Percentiles rank a stretch among this genome's conserved stretches.
These are phyloP conservation scores for Perizoma affinitatum DNA, from an alignment of 2,888 invertebrate species.

Conservation along the genomic window DNA sequence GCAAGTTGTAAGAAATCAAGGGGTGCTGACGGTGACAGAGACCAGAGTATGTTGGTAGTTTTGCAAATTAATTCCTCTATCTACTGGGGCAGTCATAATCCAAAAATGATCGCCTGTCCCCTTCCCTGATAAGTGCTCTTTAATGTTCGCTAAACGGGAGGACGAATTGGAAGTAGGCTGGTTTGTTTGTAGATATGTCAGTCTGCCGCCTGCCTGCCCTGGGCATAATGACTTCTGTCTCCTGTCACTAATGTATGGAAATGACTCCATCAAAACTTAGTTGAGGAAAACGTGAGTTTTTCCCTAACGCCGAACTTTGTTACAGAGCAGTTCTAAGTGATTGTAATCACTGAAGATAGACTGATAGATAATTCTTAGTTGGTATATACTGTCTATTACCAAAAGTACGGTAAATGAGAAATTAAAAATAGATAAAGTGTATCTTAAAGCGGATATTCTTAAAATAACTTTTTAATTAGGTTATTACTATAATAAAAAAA, in stretches of 20 bases:
- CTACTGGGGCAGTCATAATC: constrained; percentile 76
- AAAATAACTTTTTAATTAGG: too few relatives aligned
- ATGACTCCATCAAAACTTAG: constrained; percentile 31
- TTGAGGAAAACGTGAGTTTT: constrained; percentile 19
- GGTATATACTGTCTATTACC: too few relatives aligned
- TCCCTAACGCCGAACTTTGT: constrained; percentile 23
- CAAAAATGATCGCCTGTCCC: constrained; percentile 80
- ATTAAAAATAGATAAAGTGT: too few relatives aligned
- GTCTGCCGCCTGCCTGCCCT: constrained; percentile 24
- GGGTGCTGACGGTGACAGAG: constrained; percentile 46
- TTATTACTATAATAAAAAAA: too few relatives aligned
- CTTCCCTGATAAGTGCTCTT: constrained; percentile 73
- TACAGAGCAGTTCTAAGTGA: constrained; percentile 9
- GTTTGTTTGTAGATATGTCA: constrained; percentile 31
- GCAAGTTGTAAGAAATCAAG: constrained; percentile 24
- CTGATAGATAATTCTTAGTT: too few relatives aligned
- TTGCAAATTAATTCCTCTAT: constrained; percentile 79
- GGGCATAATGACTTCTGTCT: constrained; percentile 32
- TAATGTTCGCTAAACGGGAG: constrained; percentile 70
- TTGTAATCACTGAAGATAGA: constrained; percentile 8
- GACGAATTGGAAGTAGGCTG: constrained; percentile 33
- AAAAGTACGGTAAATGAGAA: too few relatives aligned
- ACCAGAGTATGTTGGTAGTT: constrained; percentile 61
- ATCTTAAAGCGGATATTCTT: too few relatives aligned
- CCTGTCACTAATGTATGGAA: constrained; percentile 32